A percentile compares a stretch with the other conserved stretches of the same genome.
Conservation (phyloP, 2,888 invertebrate species). For the Hesperia comma region DNA sequence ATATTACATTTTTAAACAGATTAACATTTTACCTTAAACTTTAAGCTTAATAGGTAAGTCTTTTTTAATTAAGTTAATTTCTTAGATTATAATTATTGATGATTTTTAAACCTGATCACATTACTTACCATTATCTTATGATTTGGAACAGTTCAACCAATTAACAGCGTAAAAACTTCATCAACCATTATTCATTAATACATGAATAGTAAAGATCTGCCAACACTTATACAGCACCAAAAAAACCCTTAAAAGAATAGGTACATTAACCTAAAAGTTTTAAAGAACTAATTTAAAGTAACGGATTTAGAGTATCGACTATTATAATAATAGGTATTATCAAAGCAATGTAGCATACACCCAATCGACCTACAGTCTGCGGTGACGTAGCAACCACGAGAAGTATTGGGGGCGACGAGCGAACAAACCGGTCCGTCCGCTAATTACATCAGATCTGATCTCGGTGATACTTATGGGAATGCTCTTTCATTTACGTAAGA, state of each 20-base stretch:
- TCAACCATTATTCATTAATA: too few species aligned
- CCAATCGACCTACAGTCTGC: slow-evolving; percentile 47
- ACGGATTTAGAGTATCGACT: background rate
- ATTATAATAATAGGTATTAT: slow-evolving; percentile 14
- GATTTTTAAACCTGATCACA: too few species aligned
- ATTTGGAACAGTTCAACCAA: too few species aligned
- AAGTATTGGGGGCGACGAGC: slow-evolving; percentile 66
- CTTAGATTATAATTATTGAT: too few species aligned
- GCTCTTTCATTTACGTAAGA: slow-evolving; percentile 43
- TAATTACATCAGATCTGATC: slow-evolving; percentile 67
- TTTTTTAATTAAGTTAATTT: too few species aligned
- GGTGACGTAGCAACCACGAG: slow-evolving; percentile 55
- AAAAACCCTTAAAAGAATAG: background rate
- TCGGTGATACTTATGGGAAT: slow-evolving; percentile 44
- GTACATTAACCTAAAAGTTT: slow-evolving; percentile 2
- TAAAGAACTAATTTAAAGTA: background rate
- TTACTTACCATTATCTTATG: too few species aligned
- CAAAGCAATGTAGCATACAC: slow-evolving; percentile 19
- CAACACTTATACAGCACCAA: too few species aligned
- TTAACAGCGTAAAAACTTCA: too few species aligned
- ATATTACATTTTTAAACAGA: too few species aligned
- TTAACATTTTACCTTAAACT: too few species aligned
- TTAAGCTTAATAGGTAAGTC: too few species aligned
- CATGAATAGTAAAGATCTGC: too few species aligned
- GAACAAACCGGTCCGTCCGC: slow-evolving; percentile 64